These are phyloP conservation scores for Drosophila grimshawi DNA, from an alignment of 1,140 invertebrate genomes.

Conservation along the genomic window DNA sequence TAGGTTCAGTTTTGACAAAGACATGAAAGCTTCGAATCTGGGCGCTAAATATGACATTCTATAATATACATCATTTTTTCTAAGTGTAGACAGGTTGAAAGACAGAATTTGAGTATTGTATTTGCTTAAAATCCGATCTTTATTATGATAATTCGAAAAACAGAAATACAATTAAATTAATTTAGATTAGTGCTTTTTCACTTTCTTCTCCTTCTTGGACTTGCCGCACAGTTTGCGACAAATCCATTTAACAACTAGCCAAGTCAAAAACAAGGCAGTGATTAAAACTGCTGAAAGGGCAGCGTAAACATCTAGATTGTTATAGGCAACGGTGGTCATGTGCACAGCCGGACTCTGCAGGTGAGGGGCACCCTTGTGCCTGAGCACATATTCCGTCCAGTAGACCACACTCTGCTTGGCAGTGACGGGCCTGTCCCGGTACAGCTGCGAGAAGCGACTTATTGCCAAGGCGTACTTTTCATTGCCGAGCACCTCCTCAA, in stretches of 20 bases:
- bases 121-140: too few species aligned
- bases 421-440: slow-evolving; percentile 71
- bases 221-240: slow-evolving; percentile 16
- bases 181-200: slow-evolving; percentile 21
- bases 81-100: too few species aligned
- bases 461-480: slow-evolving; percentile 53
- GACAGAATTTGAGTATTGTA: too few species aligned
- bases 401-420: slow-evolving; percentile 64
- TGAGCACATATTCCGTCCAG: slow-evolving; percentile 81
- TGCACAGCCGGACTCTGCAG: slow-evolving; percentile 80
- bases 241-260: neutral
- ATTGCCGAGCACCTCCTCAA: slow-evolving; percentile 65
- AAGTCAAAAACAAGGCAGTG: slow-evolving; percentile 5
- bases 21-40: too few species aligned
- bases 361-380: slow-evolving; percentile 84
- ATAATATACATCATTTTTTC: too few species aligned
- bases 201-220: slow-evolving; percentile 6
- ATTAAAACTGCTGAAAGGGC: slow-evolving; percentile 7
- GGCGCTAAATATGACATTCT: too few species aligned
- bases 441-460: slow-evolving; percentile 59
- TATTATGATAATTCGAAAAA: too few species aligned
- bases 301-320: slow-evolving; percentile 62
- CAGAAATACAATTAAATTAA: neutral
- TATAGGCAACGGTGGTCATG: slow-evolving; percentile 49
- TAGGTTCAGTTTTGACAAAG: too few species aligned